Evolutionary conservation across 2,797 vertebrate species (phyloP), one percentile per base, ranked within the genome.

Genomic region (Sebastes oblongus): DNA sequence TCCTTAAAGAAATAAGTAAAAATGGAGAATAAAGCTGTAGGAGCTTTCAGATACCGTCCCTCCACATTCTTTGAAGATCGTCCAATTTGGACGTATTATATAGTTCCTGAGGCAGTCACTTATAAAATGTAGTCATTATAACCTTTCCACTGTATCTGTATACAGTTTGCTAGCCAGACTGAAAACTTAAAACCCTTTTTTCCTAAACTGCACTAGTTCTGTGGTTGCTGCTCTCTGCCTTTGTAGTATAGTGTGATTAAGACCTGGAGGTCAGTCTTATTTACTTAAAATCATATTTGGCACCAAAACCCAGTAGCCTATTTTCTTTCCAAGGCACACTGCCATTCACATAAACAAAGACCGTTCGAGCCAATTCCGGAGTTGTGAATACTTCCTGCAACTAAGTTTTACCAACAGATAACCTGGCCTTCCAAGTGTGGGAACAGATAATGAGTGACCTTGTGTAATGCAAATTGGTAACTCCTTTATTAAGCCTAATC

Each of bases 401-500:
- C 75, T 64, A 30, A 77, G 77, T 91, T 92, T 81, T 58, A 77
- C 66, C 16, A 72, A 69, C 72, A 75, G 80, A 86, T 90, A 86
- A 90, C 83, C 46, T 77, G 80, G 65, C 77, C 70, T 86, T 85
- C 68, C 72, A 88, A 88, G 86, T 91, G 85, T 82, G 75, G 52
- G 55, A 78, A 69, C 50, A 86, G 78, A 92, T 89, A 90, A 90
- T 87, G 81, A 81, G 69, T 93, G 91, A 94, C 92, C 92, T 94
- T 93, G 90, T 87, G 73, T 85, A 79, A 91, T 87, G 84, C 81
- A 91, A 92, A 91, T 91, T 77, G 82, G 83, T 87, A 86, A 90
- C 79, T 90, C 84, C 76, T 88, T 92, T 89, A 92, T 91, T 86
- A 90, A 89, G 78, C 69, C 84, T 90, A 88, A 93, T 93, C 84